Evolutionary conservation across 1,140 invertebrate genomes (phyloP), one percentile per base, ranked within the genome.

Genomic region (Branchinecta lindahli): DNA sequence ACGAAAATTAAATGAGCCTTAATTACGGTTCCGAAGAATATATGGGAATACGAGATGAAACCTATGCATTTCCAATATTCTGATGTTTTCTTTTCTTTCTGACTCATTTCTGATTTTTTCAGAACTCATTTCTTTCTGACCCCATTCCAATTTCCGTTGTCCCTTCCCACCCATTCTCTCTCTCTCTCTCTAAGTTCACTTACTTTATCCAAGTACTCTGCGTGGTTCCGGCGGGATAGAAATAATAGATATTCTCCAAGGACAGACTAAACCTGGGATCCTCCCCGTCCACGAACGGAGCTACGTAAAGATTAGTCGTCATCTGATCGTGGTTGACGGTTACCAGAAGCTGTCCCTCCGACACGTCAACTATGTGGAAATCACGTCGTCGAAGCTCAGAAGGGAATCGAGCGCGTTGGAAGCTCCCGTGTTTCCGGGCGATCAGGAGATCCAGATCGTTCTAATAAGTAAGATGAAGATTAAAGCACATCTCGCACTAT

Each of bases 301-400:
- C 74, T 68, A 83, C 78, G 74, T 94, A 95, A 47, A 96, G 81
- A 80, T 94, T 87, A 7, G 88, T 84, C 7, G 84, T 75, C 8
- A 82, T 85, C 66, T 86, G 83, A 5, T 86, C 84, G 77, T 94
- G 91, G 76, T 86, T 86, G n/a, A 91, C 88, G 73, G 89, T 89
- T 66, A 94, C 83, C 75, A 95, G 72, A 67, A 90, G 83, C 79
- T 90, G 84, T 72, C 85, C 86, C 72, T 88, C 85, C 8, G 87
- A 86, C 0, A 92, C 88, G 77, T 95, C 92, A 5, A 87, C 88
- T 44, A 95, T 84, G 75, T 90, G 89, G 77, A 87, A 94, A 73
- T 89, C 86, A 75, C 80, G 81, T 12, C 84, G 80, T 18, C 84
- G 80, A 7, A 87, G 75, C 72, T 46, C 46, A 45, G 85, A 85